Evolutionary conservation across 2,113 vertebrate genomes (phyloP).

Genomic region (Boulengeromyrus knoepffleri): DNA sequence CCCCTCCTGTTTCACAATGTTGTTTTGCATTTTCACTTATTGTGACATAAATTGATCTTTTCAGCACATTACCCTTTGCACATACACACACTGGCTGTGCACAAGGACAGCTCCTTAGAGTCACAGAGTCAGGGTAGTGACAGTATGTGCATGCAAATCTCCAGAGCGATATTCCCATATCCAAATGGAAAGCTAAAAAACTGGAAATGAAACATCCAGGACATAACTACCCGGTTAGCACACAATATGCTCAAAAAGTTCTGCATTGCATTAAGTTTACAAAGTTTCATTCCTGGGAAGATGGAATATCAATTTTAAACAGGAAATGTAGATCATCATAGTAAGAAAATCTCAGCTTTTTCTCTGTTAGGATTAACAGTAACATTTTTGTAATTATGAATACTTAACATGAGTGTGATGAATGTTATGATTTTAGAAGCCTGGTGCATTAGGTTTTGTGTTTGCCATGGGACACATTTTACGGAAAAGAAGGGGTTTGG

Average conservation of each 20-base stretch:
- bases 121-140: background rate
- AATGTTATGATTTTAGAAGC: slow-evolving; percentile 51
- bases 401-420: slow-evolving; percentile 58
- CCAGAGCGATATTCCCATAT: background rate
- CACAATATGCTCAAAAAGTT: background rate
- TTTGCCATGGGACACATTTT: slow-evolving; percentile 51
- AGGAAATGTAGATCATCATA: background rate
- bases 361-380: background rate
- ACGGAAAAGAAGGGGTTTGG: slow-evolving; percentile 42
- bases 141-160: background rate
- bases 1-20: background rate
- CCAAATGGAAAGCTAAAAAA: background rate
- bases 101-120: background rate
- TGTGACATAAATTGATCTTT: background rate
- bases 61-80: background rate
- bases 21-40: background rate
- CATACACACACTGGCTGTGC: background rate
- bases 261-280: background rate
- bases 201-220: background rate
- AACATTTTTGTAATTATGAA: slow-evolving; percentile 46
- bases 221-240: background rate
- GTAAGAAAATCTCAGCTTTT: background rate
- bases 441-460: slow-evolving; percentile 39
- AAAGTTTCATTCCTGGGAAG: background rate
- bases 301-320: background rate